These are phyloP conservation scores for Lasioglossum leucozonium DNA, from an alignment of 2,888 invertebrate genomes.

Conservation along the genomic window DNA sequence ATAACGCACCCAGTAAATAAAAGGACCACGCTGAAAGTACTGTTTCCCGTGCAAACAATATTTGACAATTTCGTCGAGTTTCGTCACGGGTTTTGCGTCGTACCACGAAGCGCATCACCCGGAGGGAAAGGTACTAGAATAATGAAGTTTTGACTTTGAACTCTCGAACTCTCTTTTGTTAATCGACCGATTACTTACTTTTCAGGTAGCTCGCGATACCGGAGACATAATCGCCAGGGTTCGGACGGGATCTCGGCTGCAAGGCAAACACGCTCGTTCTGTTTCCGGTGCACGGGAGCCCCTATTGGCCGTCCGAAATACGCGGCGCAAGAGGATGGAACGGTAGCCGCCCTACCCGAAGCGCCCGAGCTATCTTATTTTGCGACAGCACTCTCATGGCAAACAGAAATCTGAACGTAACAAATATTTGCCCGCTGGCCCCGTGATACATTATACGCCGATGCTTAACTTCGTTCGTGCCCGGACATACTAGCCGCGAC, in stretches of 20 bases:
- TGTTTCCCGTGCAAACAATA: not conserved
- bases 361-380: conserved; percentile 59
- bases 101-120: too few species aligned
- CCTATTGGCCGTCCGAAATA: conserved; percentile 10
- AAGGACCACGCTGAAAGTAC: not conserved
- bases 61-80: not conserved
- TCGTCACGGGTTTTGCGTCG: too few species aligned
- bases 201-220: not conserved
- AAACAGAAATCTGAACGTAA: conserved; percentile 67
- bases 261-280: conserved; percentile 15
- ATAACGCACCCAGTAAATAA: not conserved
- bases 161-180: too few species aligned
- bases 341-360: conserved; percentile 41
- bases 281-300: not conserved
- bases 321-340: conserved; percentile 38
- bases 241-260: not conserved
- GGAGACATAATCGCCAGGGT: conserved; percentile 5
- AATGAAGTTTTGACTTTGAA: too few species aligned
- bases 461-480: conserved; percentile 58
- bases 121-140: too few species aligned
- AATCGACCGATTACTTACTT: not conserved
- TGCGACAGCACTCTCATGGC: conserved; percentile 48
- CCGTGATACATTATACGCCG: conserved; percentile 43
- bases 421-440: conserved; percentile 64
- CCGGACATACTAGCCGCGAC: conserved; percentile 50